Percentiles rank a stretch among this genome's conserved stretches.
phyloP scores from a whole-genome alignment of 2,113 vertebrate genomes.

The Peromyscus leucopus region DNA sequence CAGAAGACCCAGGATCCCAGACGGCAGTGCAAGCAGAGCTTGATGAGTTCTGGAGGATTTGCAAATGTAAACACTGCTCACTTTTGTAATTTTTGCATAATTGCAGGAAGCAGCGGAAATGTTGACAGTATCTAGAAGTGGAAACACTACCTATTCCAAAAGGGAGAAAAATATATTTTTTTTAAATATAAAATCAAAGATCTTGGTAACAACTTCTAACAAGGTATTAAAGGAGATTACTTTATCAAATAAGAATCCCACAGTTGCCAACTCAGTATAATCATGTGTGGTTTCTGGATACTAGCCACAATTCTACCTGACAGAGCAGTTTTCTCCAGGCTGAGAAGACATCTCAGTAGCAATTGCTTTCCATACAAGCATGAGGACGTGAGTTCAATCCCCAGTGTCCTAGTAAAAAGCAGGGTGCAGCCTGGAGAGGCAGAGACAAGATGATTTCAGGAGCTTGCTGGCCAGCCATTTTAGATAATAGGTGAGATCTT shows the following conservation, averaged over 20 bases:
- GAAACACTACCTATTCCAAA: constrained; percentile 51
- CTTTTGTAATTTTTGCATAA: constrained; percentile 61
- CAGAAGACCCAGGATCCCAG: neutral
- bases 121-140: neutral
- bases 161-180: neutral
- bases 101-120: constrained; percentile 49
- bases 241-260: constrained; percentile 47
- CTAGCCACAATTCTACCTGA: neutral
- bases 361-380: neutral
- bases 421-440: no score
- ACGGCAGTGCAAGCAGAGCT: constrained; percentile 46
- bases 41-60: constrained; percentile 36
- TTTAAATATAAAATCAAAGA: neutral
- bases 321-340: neutral
- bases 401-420: neutral
- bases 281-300: neutral
- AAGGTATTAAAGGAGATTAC: constrained; percentile 36
- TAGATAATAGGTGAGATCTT: neutral
- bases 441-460: neutral
- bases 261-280: neutral
- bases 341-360: neutral
- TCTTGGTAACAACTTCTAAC: neutral
- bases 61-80: constrained; percentile 59
- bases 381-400: neutral
- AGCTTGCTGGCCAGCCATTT: neutral